These are phyloP conservation scores for Huso huso DNA, from an alignment of 2,797 vertebrate genomes.

Conservation along the genomic window DNA sequence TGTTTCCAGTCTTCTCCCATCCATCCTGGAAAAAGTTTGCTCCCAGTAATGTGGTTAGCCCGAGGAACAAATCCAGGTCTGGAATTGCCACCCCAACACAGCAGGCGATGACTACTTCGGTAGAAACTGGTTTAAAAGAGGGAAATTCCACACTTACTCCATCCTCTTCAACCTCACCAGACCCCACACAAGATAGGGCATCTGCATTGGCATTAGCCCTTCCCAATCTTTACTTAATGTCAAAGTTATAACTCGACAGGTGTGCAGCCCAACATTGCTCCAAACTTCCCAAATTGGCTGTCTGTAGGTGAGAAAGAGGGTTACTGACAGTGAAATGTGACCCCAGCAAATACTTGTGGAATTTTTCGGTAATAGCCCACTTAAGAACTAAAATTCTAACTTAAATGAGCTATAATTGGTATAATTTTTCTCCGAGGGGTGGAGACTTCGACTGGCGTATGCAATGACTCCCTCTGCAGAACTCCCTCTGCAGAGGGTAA, in stretches of 20 bases:
- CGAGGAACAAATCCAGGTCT: background rate
- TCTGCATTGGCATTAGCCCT: background rate
- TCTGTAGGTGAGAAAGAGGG: too few relatives aligned
- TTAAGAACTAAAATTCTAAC: too few relatives aligned
- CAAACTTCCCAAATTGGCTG: too few relatives aligned
- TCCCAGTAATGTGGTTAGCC: too few relatives aligned
- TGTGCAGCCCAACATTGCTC: background rate
- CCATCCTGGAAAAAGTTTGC: background rate
- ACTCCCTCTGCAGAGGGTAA: too few relatives aligned
- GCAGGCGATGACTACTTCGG: background rate
- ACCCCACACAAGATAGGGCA: background rate
- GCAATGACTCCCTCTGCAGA: too few relatives aligned
- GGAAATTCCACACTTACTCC: background rate
- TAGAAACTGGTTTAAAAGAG: background rate
- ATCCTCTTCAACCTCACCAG: background rate
- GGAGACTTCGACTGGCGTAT: too few relatives aligned
- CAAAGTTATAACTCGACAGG: background rate
- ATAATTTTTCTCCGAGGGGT: too few relatives aligned
- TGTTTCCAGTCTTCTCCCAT: background rate
- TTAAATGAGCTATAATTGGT: too few relatives aligned
- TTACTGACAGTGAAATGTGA: too few relatives aligned
- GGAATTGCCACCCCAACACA: background rate
- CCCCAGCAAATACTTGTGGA: too few relatives aligned
- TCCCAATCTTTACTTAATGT: background rate
- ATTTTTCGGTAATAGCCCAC: too few relatives aligned